These are phyloP conservation scores for Endomychus coccineus DNA, from an alignment of 2,888 invertebrate genomes.

Conservation along the genomic window DNA sequence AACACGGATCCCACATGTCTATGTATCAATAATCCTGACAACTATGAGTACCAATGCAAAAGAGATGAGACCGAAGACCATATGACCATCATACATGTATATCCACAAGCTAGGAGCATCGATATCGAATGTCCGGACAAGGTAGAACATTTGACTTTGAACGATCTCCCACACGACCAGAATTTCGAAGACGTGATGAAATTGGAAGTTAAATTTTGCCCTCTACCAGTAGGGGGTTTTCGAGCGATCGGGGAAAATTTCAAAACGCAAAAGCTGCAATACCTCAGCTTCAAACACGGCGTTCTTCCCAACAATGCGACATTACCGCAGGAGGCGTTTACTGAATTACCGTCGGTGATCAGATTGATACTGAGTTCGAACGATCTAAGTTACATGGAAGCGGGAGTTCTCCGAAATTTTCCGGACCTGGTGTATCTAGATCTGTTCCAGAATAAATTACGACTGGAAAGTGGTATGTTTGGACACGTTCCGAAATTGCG, in stretches of 20 bases:
- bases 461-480: constrained; percentile 52
- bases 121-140: constrained; percentile 21
- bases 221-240: constrained; percentile 46
- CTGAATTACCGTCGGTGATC: constrained; percentile 14
- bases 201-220: constrained; percentile 50
- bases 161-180: constrained; percentile 43
- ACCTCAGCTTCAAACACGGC: constrained; percentile 18
- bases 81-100: constrained; percentile 9
- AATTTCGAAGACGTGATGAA: constrained; percentile 40
- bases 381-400: constrained; percentile 13
- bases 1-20: too few species aligned
- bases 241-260: constrained; percentile 45
- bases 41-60: constrained; percentile 28
- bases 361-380: constrained; percentile 13
- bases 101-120: constrained; percentile 13
- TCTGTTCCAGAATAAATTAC: constrained; percentile 22
- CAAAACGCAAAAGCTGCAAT: constrained; percentile 37
- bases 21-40: constrained; percentile 17
- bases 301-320: constrained; percentile 3
- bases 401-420: constrained; percentile 23
- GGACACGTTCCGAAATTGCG: constrained; percentile 54
- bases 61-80: constrained; percentile 1
- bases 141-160: constrained; percentile 35
- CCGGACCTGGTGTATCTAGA: constrained; percentile 23
- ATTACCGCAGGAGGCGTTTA: constrained; percentile 19